Evolutionary conservation across 2,888 invertebrate genomes (phyloP).

Genomic region (Drosophila rellima): DNA sequence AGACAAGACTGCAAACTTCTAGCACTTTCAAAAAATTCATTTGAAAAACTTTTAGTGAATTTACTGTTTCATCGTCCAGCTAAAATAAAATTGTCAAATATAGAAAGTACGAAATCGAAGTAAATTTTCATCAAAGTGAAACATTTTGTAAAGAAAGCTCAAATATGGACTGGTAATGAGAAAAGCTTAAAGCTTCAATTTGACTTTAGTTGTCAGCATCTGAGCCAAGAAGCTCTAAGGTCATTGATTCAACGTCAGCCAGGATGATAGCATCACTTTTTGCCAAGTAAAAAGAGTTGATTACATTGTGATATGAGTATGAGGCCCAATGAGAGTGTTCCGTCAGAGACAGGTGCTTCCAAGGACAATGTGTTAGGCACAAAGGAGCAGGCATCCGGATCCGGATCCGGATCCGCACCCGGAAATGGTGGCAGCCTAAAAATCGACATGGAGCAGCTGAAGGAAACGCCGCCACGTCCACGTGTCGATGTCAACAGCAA

Average conservation of each 20-base stretch:
- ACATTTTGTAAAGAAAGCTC: too few relatives aligned
- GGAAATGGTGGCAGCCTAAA: conserved; percentile 37
- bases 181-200: neutral
- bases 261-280: neutral
- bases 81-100: too few relatives aligned
- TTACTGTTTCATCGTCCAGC: too few relatives aligned
- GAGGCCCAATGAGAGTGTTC: neutral
- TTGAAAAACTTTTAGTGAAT: too few relatives aligned
- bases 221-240: neutral
- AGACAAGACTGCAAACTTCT: too few relatives aligned
- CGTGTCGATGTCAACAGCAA: conserved; percentile 57
- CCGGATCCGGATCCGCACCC: neutral
- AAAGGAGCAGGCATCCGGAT: neutral
- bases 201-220: neutral
- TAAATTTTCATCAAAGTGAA: too few relatives aligned
- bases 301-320: neutral
- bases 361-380: neutral
- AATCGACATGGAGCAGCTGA: conserved; percentile 63
- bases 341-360: neutral
- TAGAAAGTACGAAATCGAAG: too few relatives aligned
- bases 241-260: neutral
- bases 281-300: neutral
- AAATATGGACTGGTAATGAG: neutral
- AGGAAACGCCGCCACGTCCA: conserved; percentile 24
- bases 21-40: too few relatives aligned